These are phyloP conservation scores for Poeciliopsis retropinna DNA, from an alignment of 2,113 vertebrate species.

Conservation along the genomic window DNA sequence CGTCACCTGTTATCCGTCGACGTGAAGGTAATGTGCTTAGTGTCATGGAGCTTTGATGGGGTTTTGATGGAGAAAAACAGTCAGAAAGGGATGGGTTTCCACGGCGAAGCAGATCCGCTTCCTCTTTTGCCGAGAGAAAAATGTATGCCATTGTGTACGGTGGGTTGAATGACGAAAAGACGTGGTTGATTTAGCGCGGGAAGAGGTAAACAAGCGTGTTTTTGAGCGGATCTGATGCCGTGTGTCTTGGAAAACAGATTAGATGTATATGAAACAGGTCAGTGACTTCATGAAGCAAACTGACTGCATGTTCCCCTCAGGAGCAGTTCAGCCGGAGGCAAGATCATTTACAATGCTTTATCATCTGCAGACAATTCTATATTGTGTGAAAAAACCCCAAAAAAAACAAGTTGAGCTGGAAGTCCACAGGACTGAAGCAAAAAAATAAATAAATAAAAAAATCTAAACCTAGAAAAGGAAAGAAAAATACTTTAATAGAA, in stretches of 20 bases:
- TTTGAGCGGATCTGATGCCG: neutral
- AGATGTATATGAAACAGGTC: neutral
- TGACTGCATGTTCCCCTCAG: too few relatives aligned
- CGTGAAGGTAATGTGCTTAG: conserved; percentile 25
- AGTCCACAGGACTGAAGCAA: too few relatives aligned
- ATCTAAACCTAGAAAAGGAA: too few relatives aligned
- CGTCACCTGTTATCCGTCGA: conserved; percentile 31
- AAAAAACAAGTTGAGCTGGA: too few relatives aligned
- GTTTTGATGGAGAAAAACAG: conserved; percentile 40
- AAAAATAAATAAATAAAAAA: too few relatives aligned
- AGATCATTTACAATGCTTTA: neutral
- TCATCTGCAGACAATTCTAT: neutral
- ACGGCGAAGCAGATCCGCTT: conserved; percentile 22
- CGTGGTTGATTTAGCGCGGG: neutral
- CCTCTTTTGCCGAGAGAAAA: conserved; percentile 18
- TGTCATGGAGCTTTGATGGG: conserved; percentile 34
- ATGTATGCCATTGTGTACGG: neutral
- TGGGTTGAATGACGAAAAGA: neutral
- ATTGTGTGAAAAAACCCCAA: neutral
- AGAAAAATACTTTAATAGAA: too few relatives aligned
- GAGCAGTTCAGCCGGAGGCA: neutral
- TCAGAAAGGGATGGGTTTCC: conserved; percentile 34
- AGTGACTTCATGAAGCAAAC: conserved; percentile 4
- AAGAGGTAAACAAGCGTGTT: neutral
- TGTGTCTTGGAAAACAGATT: neutral